These are phyloP conservation scores for Porites australiensis DNA, from an alignment of 64 coral and sea anemone genomes.

Conservation along the genomic window DNA sequence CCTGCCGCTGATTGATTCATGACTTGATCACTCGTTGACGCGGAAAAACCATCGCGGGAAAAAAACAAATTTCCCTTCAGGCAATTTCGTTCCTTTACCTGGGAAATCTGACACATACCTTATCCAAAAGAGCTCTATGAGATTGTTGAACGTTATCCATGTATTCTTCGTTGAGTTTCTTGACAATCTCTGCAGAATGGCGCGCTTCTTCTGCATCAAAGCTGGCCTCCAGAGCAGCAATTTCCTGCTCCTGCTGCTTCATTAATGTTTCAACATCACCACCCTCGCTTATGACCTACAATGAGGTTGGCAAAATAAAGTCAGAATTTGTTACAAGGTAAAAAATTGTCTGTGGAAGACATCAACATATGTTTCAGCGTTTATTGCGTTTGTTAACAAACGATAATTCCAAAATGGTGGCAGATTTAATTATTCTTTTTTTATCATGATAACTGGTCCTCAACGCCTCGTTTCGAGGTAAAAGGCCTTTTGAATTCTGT, in stretches of 20 bases:
- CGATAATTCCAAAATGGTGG: too few relatives aligned
- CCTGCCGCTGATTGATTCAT: too few relatives aligned
- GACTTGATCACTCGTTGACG: too few relatives aligned
- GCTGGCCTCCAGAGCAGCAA: constrained; percentile 70
- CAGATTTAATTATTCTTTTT: too few relatives aligned
- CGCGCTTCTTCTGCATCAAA: constrained; percentile 86
- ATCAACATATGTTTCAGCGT: too few relatives aligned
- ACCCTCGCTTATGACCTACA: constrained; percentile 87
- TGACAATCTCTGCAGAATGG: constrained; percentile 75
- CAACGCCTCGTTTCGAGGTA: too few relatives aligned
- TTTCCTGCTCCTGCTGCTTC: constrained; percentile 81
- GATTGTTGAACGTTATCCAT: constrained; percentile 82
- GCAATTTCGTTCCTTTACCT: too few relatives aligned
- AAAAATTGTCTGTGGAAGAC: background rate
- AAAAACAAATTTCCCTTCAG: too few relatives aligned
- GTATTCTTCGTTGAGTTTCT: constrained; percentile 82
- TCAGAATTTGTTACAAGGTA: background rate
- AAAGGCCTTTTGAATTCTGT: too few relatives aligned
- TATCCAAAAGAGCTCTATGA: constrained; percentile 85
- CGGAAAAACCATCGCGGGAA: too few relatives aligned
- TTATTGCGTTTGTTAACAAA: too few relatives aligned
- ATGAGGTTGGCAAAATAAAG: background rate
- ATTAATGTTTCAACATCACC: constrained; percentile 65
- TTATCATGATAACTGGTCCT: too few relatives aligned
- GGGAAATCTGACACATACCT: constrained; percentile 49